A percentile compares a stretch with the other conserved stretches of the same genome.
Evolutionary conservation across 1,140 invertebrate genomes (phyloP).

Genomic region (Phthorimaea operculella): DNA sequence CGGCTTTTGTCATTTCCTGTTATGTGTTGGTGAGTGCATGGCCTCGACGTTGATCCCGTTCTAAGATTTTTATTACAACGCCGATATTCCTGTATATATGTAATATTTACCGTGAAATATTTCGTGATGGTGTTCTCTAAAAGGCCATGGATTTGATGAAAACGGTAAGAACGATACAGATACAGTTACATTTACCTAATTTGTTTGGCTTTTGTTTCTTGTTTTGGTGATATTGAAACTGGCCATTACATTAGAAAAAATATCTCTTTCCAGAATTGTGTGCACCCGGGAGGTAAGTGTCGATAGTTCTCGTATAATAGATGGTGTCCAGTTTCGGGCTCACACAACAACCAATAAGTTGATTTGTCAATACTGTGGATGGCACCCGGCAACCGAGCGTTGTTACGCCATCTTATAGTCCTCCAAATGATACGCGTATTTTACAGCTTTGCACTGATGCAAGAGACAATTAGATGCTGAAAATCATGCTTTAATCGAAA

Average conservation of each 20-base stretch:
- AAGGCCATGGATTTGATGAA: constrained; percentile 68
- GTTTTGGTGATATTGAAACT: constrained; percentile 69
- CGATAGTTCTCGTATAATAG: constrained; percentile 52
- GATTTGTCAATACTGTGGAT: constrained; percentile 62
- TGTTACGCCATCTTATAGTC: constrained; percentile 68
- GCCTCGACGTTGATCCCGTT: constrained; percentile 61
- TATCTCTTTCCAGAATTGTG: constrained; percentile 68
- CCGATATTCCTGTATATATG: constrained; percentile 49
- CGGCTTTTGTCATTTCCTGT: constrained; percentile 66
- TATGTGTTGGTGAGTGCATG: constrained; percentile 63
- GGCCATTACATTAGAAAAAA: constrained; percentile 69
- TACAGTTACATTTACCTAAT: constrained; percentile 40
- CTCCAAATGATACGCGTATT: constrained; percentile 63
- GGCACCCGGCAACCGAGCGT: constrained; percentile 65
- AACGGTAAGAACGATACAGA: constrained; percentile 60
- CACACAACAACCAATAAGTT: constrained; percentile 43
- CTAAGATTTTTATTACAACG: constrained; percentile 52
- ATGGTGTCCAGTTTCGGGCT: constrained; percentile 43
- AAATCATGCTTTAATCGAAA: constrained; percentile 44
- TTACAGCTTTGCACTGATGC: constrained; percentile 46
- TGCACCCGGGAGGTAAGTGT: constrained; percentile 66
- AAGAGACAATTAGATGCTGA: constrained; percentile 42
- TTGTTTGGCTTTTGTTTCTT: constrained; percentile 69
- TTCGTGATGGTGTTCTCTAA: constrained; percentile 67
- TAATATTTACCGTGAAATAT: constrained; percentile 54